phyloP scores from a whole-genome alignment of 2,113 vertebrate species.

The Sardina pilchardus region DNA sequence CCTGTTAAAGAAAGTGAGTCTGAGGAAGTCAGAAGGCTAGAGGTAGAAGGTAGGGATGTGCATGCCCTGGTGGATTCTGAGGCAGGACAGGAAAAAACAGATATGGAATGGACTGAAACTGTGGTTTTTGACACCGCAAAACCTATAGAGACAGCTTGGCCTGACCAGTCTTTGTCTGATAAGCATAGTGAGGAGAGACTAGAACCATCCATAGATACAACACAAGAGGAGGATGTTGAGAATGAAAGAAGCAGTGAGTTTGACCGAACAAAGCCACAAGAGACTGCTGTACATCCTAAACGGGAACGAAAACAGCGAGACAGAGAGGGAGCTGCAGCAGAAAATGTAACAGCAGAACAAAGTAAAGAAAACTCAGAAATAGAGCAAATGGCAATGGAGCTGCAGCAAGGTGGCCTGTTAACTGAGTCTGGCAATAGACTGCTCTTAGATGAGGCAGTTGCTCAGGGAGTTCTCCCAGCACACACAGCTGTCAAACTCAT shows the following conservation, averaged over 20 bases:
- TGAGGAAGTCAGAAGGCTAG: background rate
- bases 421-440: constrained; percentile 72
- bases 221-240: background rate
- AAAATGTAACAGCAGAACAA: constrained; percentile 33
- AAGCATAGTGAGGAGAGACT: background rate
- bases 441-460: constrained; percentile 83
- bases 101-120: background rate
- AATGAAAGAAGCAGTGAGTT: background rate
- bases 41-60: background rate
- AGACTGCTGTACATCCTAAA: background rate
- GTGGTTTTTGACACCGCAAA: background rate
- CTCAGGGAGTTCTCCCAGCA: constrained; percentile 74
- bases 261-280: background rate
- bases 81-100: background rate
- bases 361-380: constrained; percentile 62
- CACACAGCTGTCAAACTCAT: constrained; percentile 86
- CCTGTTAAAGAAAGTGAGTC: background rate
- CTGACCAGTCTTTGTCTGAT: background rate
- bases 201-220: background rate
- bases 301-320: background rate
- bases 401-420: constrained; percentile 79
- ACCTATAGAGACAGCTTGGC: background rate
- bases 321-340: constrained; percentile 8
- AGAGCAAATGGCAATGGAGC: constrained; percentile 71
- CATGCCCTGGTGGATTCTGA: background rate